Base-by-base conservation (phyloP, 2,797 vertebrate genomes). In the Odontamblyopus lacepedii region DNA sequence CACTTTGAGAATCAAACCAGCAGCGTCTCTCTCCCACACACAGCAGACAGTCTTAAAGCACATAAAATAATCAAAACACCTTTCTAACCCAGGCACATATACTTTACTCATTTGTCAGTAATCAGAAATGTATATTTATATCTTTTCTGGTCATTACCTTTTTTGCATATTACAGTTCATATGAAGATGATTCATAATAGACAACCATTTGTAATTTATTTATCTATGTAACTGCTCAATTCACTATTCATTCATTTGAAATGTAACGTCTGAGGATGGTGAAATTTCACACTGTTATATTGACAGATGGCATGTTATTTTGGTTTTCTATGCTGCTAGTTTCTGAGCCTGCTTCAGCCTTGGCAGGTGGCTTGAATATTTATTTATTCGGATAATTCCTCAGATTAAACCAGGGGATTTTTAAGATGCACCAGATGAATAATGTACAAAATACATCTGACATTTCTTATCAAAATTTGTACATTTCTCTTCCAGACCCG, bases 311-410 rank as follows among this genome's bases (percentile, higher is more conserved):
- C 82, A 63, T 70, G 70, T 69, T 76, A 85, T 83, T 75, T 87
- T 77, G 19, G 79, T 91, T 91, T 87, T 83, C 63, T 75, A 82
- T 79, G 81, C 19, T 41, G 69, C 68, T 69, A 85, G 72, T 84
- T 82, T 66, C 44, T 66, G 83, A 79, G 87, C 88, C 83, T 87
- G 78, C 76, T 78, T 71, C 67, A 91, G 86, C 87, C 83, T 72
- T 78, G 89, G 76, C 93, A 93, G 93, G 90, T 93, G 92, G 92
- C 88, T 88, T 18, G 76, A 88, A 93, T 93, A 90, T 92, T 91
- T 83, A 85, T 91, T 89, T 89, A 75, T 88, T 92, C 91, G 91
- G 88, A 93, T 91, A 88, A 92, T 90, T 92, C 91, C 87, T 74
- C 86, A 92, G 93, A 93, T 94, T 93, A 94, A 85, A 86, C 38